Evolutionary conservation across 2,888 invertebrate species (phyloP).

Genomic region (Andricus quercusramuli): DNA sequence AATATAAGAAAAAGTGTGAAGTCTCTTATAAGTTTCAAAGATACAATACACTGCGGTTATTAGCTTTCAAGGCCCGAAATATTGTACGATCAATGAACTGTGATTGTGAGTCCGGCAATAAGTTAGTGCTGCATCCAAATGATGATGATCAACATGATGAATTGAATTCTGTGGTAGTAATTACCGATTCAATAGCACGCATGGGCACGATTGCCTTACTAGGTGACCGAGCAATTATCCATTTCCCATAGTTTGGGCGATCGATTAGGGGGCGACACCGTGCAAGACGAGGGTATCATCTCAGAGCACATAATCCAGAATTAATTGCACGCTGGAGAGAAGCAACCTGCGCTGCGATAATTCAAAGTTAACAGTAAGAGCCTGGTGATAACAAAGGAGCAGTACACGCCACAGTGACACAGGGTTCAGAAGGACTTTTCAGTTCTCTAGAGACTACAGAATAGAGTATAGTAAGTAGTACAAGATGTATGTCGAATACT

Average conservation of each 20-base stretch:
- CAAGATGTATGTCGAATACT: not conserved
- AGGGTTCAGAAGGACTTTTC: not conserved
- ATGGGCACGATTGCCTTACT: constrained; percentile 25
- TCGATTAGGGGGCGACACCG: constrained; percentile 23
- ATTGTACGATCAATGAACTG: not conserved
- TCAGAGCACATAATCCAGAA: constrained; percentile 1
- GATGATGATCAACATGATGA: constrained; percentile 13
- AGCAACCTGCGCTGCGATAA: not conserved
- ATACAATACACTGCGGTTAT: not conserved
- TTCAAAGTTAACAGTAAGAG: constrained; percentile 17
- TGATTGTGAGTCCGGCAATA: not conserved
- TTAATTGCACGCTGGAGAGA: not conserved
- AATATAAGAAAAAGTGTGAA: too few species aligned
- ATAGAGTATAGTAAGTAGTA: not conserved
- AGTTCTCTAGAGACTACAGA: not conserved
- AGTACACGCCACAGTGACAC: not conserved
- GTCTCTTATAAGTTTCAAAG: too few species aligned
- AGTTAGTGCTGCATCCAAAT: not conserved
- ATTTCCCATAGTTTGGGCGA: constrained; percentile 21
- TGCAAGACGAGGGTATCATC: constrained; percentile 13
- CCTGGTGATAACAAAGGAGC: not conserved
- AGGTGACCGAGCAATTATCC: constrained; percentile 40
- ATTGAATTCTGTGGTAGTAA: constrained; percentile 34
- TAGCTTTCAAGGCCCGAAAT: not conserved
- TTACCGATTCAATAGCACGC: constrained; percentile 39